Percentiles rank a stretch among this genome's conserved stretches.
phyloP scores from a whole-genome alignment of 2,888 invertebrate genomes.

The Electrophaes corylata region DNA sequence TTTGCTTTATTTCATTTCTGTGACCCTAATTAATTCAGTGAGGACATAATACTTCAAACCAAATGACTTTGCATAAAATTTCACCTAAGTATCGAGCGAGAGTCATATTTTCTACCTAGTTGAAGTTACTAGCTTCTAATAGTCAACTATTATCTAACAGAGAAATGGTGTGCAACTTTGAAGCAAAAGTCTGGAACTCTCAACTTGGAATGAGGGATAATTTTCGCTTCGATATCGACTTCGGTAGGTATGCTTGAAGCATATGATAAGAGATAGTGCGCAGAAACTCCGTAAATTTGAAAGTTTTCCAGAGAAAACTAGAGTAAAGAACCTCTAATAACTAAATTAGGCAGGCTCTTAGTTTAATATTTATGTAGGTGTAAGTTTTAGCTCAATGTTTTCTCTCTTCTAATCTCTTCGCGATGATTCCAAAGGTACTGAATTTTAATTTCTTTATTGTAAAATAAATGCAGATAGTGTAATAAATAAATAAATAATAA shows the following conservation, averaged over 20 bases:
- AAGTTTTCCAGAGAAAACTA: background rate
- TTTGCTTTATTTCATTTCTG: conserved; percentile 16
- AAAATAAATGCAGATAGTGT: too few species aligned
- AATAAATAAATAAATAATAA: too few species aligned
- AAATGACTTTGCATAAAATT: background rate
- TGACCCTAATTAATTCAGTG: conserved; percentile 13
- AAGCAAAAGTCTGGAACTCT: background rate
- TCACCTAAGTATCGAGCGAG: background rate
- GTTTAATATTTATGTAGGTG: too few species aligned
- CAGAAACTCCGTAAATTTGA: background rate
- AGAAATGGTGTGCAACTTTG: background rate
- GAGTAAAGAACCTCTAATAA: background rate
- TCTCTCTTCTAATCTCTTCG: too few species aligned
- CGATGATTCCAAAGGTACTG: background rate
- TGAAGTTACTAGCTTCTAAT: background rate
- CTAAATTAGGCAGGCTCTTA: too few species aligned
- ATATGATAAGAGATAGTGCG: background rate
- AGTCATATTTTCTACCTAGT: background rate
- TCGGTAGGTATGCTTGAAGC: background rate
- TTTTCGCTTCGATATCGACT: background rate
- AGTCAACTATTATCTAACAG: background rate
- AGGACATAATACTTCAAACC: conserved; percentile 1
- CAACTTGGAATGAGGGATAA: background rate
- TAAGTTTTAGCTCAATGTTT: too few species aligned
- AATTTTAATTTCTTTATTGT: background rate